A percentile compares a stretch with the other conserved stretches of the same genome.
Conservation (phyloP, 2,888 invertebrate species). For the Rhimphoctona megacephalus region DNA sequence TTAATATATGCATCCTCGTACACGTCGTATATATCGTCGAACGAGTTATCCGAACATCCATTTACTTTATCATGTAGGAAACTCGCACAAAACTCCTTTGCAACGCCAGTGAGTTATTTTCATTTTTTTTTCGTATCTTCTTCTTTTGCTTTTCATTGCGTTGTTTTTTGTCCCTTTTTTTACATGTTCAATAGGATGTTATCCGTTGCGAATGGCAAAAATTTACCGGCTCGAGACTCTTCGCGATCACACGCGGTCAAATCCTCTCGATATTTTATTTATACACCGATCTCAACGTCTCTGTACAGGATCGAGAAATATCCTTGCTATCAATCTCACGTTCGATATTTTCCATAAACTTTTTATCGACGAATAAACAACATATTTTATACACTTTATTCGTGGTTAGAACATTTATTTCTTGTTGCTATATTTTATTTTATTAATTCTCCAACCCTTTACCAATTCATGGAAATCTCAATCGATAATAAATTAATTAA, state of each 20-base stretch:
- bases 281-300: background rate
- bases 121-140: slow-evolving; percentile 4
- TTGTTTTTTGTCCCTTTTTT: background rate
- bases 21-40: slow-evolving; percentile 64
- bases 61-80: slow-evolving; percentile 45
- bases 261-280: background rate
- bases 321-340: background rate
- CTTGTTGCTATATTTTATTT: background rate
- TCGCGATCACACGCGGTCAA: background rate
- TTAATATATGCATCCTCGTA: slow-evolving; percentile 62
- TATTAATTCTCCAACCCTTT: background rate
- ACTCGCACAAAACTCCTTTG: background rate
- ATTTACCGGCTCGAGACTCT: background rate
- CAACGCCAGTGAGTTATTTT: slow-evolving; percentile 51
- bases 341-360: background rate
- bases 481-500: background rate
- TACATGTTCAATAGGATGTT: slow-evolving; percentile 28
- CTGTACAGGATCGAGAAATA: background rate
- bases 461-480: background rate
- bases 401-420: background rate
- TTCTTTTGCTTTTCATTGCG: too few species aligned
- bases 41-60: slow-evolving; percentile 59
- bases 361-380: background rate
- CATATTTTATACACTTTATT: slow-evolving; percentile 4
- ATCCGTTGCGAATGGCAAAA: slow-evolving; percentile 4